Evolutionary conservation across 2,797 vertebrate species (phyloP).

Genomic region (Peromyscus aztecus): DNA sequence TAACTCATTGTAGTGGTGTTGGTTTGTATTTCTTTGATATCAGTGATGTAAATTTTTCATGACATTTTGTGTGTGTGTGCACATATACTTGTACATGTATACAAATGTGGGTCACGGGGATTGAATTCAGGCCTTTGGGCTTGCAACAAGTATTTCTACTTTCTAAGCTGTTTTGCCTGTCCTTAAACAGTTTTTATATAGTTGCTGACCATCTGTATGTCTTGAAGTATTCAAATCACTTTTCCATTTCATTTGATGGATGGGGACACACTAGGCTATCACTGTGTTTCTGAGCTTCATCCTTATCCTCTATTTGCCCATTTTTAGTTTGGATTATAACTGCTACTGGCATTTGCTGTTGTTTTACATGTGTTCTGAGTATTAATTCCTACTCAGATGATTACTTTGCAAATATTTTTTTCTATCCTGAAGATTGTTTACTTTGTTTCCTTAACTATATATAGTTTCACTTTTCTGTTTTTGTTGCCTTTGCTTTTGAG

Average conservation of each 20-base stretch:
- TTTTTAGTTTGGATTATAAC: neutral
- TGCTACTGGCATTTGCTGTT: neutral
- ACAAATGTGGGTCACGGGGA: neutral
- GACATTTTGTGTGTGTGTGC: neutral
- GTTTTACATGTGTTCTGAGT: neutral
- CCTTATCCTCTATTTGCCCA: neutral
- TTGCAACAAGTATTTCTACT: neutral
- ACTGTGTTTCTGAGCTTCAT: neutral
- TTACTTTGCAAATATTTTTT: neutral
- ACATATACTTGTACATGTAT: neutral
- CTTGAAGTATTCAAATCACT: neutral
- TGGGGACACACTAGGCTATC: neutral
- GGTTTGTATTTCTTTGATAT: neutral
- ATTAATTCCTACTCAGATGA: neutral
- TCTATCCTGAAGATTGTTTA: neutral
- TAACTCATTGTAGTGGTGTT: neutral
- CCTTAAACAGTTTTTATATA: neutral
- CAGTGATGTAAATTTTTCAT: neutral
- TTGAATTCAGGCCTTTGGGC: neutral
- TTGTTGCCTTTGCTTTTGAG: neutral
- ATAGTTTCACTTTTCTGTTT: neutral
- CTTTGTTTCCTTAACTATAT: neutral
- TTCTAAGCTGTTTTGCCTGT: neutral
- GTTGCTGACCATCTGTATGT: neutral
- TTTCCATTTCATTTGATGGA: neutral